Evolutionary conservation across 2,797 vertebrate species (phyloP).

Genomic region (Neoniphon sammara): DNA sequence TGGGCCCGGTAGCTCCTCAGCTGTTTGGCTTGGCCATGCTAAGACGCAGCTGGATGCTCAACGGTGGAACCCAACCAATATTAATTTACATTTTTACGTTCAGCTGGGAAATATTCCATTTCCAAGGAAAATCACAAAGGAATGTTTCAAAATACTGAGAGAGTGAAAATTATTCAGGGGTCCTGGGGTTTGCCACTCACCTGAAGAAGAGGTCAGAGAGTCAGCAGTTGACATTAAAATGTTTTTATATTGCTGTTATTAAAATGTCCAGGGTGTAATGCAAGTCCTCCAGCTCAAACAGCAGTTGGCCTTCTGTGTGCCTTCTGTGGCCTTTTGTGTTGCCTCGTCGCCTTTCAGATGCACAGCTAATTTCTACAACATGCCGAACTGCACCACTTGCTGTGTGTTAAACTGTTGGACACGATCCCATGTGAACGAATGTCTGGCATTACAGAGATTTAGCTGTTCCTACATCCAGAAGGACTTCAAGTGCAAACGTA

Average conservation of each 20-base stretch:
- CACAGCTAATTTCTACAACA: not conserved
- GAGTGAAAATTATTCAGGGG: constrained; percentile 33
- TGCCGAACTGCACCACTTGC: not conserved
- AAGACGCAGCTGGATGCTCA: constrained; percentile 55
- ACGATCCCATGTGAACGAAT: not conserved
- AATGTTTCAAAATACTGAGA: constrained; percentile 52
- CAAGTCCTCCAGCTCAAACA: not conserved
- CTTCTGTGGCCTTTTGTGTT: no score
- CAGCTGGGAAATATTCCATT: constrained; percentile 59
- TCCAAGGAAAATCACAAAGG: constrained; percentile 53
- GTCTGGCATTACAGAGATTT: not conserved
- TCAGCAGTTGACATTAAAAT: not conserved
- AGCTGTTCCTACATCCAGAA: not conserved
- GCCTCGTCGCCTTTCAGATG: constrained; percentile 2
- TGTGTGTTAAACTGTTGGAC: not conserved
- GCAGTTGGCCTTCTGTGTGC: not conserved
- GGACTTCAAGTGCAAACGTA: not conserved
- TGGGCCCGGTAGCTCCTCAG: constrained; percentile 63
- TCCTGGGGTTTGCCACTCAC: constrained; percentile 36
- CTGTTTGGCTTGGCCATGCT: constrained; percentile 72
- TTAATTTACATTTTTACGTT: constrained; percentile 55
- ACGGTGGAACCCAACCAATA: constrained; percentile 57
- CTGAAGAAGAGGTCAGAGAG: constrained; percentile 42
- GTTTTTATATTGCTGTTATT: not conserved
- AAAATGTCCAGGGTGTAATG: not conserved